Evolutionary conservation across 2,113 vertebrate species (phyloP).

Genomic region (Struthidea cinerea): DNA sequence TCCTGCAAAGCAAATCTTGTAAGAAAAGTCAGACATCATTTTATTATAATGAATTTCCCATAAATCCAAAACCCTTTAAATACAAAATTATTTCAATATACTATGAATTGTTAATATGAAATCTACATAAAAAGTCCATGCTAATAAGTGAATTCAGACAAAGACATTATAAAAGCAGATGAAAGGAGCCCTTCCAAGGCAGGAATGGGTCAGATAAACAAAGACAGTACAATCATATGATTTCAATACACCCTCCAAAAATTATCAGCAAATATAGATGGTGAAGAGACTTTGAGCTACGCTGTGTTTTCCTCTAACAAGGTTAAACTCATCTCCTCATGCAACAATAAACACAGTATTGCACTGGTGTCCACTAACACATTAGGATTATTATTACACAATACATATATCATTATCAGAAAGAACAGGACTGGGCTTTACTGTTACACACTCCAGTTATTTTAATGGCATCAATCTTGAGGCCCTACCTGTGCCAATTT

Average conservation of each 20-base stretch:
- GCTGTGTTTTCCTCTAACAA: not conserved
- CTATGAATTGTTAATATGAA: not conserved
- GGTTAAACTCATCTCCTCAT: not conserved
- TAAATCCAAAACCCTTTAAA: not conserved
- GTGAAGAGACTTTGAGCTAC: not conserved
- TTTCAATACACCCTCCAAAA: not conserved
- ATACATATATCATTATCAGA: not conserved
- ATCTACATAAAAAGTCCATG: not conserved
- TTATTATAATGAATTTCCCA: not conserved
- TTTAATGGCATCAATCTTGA: not conserved
- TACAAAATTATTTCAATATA: not conserved
- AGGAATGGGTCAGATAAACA: not conserved
- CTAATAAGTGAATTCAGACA: not conserved
- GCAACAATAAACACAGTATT: not conserved
- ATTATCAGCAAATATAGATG: not conserved
- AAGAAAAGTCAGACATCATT: not conserved
- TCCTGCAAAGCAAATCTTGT: not conserved
- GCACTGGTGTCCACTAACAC: not conserved
- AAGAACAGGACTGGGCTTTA: not conserved
- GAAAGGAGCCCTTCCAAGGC: not conserved
- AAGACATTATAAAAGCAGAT: not conserved
- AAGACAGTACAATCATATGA: not conserved
- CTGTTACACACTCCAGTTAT: not conserved
- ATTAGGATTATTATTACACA: not conserved
- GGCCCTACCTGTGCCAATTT: not conserved